These are phyloP conservation scores for Cosmia pyralina DNA, from an alignment of 2,888 invertebrate genomes.

Conservation along the genomic window DNA sequence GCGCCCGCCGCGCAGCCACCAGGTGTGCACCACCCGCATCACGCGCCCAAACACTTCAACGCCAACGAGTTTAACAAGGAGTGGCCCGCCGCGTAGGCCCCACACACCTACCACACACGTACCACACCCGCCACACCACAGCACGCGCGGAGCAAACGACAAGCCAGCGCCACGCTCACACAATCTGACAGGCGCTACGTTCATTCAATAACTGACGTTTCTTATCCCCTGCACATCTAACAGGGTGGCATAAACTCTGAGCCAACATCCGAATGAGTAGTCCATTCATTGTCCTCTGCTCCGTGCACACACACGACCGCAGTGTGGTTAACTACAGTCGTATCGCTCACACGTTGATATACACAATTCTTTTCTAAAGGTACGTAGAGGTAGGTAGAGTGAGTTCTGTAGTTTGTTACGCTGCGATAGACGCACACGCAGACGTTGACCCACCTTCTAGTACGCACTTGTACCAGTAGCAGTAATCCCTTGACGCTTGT, in stretches of 20 bases:
- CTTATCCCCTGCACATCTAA: neutral
- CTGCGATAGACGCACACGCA: slow-evolving; percentile 58
- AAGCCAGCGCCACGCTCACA: neutral
- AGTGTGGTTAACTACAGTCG: slow-evolving; percentile 63
- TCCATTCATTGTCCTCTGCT: slow-evolving; percentile 37
- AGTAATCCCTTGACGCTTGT: slow-evolving; percentile 62
- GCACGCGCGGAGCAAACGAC: neutral
- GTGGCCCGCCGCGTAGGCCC: slow-evolving; percentile 88
- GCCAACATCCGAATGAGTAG: neutral
- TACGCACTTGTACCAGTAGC: slow-evolving; percentile 63
- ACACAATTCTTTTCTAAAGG: slow-evolving; percentile 63
- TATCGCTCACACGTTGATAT: slow-evolving; percentile 56
- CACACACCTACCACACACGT: slow-evolving; percentile 23
- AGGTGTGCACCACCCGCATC: slow-evolving; percentile 90
- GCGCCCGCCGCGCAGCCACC: slow-evolving; percentile 84
- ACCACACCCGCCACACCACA: slow-evolving; percentile 13
- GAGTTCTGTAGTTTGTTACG: slow-evolving; percentile 65
- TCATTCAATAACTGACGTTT: neutral
- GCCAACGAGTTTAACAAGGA: slow-evolving; percentile 90
- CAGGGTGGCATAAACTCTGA: neutral
- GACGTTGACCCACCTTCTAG: slow-evolving; percentile 49
- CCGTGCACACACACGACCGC: slow-evolving; percentile 52
- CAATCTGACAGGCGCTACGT: neutral
- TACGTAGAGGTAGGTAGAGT: slow-evolving; percentile 68
- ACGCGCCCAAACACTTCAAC: slow-evolving; percentile 90